phyloP scores from a whole-genome alignment of 2,113 vertebrate species.

The Scolopax mira region DNA sequence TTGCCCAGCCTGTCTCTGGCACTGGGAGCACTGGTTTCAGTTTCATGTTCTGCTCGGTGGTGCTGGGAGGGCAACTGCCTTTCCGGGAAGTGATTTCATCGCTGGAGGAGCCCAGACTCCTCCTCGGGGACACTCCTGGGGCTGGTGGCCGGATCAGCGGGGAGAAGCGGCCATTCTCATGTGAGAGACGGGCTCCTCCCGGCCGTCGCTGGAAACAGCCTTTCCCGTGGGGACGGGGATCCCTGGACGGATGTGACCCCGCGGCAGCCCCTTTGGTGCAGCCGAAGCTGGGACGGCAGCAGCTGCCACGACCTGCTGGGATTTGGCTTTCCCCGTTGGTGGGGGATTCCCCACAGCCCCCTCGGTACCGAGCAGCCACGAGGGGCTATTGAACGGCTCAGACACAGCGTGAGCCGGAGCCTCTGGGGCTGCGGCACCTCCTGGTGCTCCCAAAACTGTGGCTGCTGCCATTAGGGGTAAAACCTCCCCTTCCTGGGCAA shows the following conservation, averaged over 20 bases:
- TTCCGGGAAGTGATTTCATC: not conserved
- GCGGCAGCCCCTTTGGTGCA: not conserved
- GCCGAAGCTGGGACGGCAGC: fast-evolving
- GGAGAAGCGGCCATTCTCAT: fast-evolving
- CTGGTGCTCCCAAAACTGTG: not conserved
- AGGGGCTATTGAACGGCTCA: not conserved
- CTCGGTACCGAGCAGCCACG: not conserved
- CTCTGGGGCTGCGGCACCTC: not conserved
- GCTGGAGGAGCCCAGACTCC: not conserved
- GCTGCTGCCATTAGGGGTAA: not conserved
- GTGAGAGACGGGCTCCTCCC: fast-evolving
- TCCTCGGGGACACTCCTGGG: fast-evolving
- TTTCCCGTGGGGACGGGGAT: fast-evolving
- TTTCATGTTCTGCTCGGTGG: not conserved
- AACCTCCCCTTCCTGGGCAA: not conserved
- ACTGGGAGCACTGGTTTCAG: not conserved
- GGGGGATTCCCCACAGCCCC: fast-evolving
- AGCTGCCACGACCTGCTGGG: not conserved
- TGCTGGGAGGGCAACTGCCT: not conserved
- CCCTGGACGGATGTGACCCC: fast-evolving
- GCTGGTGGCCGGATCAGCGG: fast-evolving
- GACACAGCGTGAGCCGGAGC: fast-evolving
- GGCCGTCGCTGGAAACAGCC: fast-evolving
- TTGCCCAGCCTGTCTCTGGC: fast-evolving
- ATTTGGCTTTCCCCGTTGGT: fast-evolving